Conservation (phyloP, 1,140 invertebrate species). For the Heliothis virescens region DNA sequence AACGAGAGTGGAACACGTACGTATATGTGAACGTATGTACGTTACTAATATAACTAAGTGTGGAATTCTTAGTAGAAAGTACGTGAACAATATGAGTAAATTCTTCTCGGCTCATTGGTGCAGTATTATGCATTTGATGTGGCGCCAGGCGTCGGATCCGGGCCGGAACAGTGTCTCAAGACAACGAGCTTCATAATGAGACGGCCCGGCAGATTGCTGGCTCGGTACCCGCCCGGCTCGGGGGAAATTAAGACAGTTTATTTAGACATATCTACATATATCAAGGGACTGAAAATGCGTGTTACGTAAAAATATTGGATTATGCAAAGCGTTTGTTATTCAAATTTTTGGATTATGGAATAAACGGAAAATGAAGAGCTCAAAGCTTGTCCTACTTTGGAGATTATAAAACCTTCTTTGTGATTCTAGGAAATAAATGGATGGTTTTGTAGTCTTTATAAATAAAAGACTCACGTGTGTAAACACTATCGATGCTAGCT, state of each 20-base stretch:
- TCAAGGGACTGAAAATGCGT: constrained; percentile 54
- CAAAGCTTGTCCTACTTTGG: background rate
- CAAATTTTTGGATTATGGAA: constrained; percentile 24
- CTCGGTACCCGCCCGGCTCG: constrained; percentile 57
- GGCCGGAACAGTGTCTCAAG: constrained; percentile 60
- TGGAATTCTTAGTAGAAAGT: background rate
- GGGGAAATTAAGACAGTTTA: constrained; percentile 70
- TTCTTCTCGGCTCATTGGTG: constrained; percentile 37
- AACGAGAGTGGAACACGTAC: background rate
- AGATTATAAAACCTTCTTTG: background rate
- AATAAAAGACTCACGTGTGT: no score
- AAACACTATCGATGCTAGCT: no score
- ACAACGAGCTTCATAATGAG: constrained; percentile 63
- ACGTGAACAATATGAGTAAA: constrained; percentile 16
- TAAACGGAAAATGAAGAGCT: constrained; percentile 17
- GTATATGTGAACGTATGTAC: background rate
- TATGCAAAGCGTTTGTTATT: constrained; percentile 44
- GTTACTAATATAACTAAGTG: constrained; percentile 3
- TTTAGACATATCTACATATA: constrained; percentile 61
- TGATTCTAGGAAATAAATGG: no score
- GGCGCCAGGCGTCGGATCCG: constrained; percentile 35
- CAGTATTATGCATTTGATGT: constrained; percentile 49
- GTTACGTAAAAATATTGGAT: constrained; percentile 49
- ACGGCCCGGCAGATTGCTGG: constrained; percentile 59
- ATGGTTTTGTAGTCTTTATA: no score